phyloP scores from a whole-genome alignment of 2,797 vertebrate genomes.

The Sebastes steindachneri region DNA sequence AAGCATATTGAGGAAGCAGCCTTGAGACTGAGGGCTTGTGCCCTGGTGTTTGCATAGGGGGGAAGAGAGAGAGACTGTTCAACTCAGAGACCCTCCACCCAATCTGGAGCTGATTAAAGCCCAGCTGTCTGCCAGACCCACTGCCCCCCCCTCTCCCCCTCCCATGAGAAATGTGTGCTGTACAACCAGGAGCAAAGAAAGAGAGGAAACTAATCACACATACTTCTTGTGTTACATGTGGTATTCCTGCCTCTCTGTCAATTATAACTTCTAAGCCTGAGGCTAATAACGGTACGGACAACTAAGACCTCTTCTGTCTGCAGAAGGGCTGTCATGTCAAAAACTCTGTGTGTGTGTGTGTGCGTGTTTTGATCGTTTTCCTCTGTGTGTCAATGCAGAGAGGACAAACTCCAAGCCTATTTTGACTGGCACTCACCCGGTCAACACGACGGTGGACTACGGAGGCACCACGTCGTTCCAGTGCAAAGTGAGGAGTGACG shows the following conservation, averaged over 20 bases:
- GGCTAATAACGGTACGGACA: constrained; percentile 53
- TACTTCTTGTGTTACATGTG: constrained; percentile 81
- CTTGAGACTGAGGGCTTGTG: constrained; percentile 62
- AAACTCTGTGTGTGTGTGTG: not conserved
- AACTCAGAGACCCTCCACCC: constrained; percentile 69
- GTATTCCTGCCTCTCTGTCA: constrained; percentile 70
- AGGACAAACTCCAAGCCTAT: constrained; percentile 96
- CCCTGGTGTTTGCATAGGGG: constrained; percentile 59
- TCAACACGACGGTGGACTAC: constrained; percentile 97
- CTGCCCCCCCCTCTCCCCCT: constrained; percentile 19
- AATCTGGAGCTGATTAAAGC: constrained; percentile 82
- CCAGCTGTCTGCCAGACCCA: constrained; percentile 79
- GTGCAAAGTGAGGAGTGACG: constrained; percentile 97
- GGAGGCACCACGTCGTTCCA: constrained; percentile 98
- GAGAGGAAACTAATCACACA: constrained; percentile 81
- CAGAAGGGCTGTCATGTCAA: constrained; percentile 41
- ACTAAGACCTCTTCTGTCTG: constrained; percentile 31
- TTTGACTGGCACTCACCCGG: constrained; percentile 94
- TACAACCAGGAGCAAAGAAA: constrained; percentile 79
- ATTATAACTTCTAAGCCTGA: constrained; percentile 59
- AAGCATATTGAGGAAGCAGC: constrained; percentile 70
- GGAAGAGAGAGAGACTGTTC: constrained; percentile 42
- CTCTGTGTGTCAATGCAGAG: constrained; percentile 79
- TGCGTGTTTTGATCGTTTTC: constrained; percentile 14
- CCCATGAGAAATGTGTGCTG: constrained; percentile 73